Evolutionary conservation across 2,888 invertebrate species (phyloP).

Genomic region (Drosophila prostipennis): DNA sequence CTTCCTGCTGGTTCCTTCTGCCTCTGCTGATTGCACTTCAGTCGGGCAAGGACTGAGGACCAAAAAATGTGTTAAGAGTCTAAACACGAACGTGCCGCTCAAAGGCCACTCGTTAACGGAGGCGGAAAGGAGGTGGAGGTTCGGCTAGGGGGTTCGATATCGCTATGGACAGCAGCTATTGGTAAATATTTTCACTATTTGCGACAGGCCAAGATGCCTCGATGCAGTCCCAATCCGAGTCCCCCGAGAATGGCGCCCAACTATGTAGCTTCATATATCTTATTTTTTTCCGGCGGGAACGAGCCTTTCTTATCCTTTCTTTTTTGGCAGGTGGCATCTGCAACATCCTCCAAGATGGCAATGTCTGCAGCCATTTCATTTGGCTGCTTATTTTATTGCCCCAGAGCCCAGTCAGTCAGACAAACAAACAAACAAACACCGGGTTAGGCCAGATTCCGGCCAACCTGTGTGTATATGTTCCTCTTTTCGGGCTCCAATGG

Average conservation of each 20-base stretch:
- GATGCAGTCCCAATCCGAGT: background rate
- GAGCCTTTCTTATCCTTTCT: background rate
- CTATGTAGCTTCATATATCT: slow-evolving; percentile 42
- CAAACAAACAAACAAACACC: slow-evolving; percentile 15
- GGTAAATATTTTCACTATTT: slow-evolving; percentile 72
- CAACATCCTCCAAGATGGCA: slow-evolving; percentile 51
- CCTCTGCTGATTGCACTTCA: slow-evolving; percentile 69
- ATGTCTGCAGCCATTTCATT: slow-evolving; percentile 74
- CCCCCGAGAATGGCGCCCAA: slow-evolving; percentile 14
- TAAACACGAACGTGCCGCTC: slow-evolving; percentile 77
- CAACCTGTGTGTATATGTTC: background rate
- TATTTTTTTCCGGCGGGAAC: slow-evolving; percentile 4
- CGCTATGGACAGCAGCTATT: slow-evolving; percentile 52
- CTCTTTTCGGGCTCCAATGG: slow-evolving; percentile 14
- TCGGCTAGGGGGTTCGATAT: slow-evolving; percentile 1
- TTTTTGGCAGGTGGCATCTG: slow-evolving; percentile 4
- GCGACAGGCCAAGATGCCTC: slow-evolving; percentile 49
- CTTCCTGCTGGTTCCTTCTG: slow-evolving; percentile 1
- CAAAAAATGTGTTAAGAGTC: slow-evolving; percentile 76
- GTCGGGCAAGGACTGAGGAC: slow-evolving; percentile 31
- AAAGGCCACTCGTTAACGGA: slow-evolving; percentile 76
- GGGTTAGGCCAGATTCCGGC: slow-evolving; percentile 3
- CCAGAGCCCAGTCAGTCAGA: slow-evolving; percentile 50
- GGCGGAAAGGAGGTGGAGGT: slow-evolving; percentile 18
- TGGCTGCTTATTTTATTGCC: slow-evolving; percentile 76